Evolutionary conservation across 2,888 invertebrate genomes (phyloP).

Genomic region (Fragum whitleyi): DNA sequence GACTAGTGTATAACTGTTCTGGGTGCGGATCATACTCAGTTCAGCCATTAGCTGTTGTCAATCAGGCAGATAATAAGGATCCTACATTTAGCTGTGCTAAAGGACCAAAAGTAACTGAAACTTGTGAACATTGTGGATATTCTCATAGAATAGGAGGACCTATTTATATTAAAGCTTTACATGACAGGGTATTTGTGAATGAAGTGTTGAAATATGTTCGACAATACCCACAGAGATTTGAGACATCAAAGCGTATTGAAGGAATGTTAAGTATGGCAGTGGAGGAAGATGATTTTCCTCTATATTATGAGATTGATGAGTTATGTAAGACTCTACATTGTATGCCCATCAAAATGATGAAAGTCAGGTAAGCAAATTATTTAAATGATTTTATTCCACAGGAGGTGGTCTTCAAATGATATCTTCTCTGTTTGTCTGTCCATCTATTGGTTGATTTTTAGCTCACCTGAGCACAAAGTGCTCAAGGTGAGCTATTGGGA

Average conservation of each 20-base stretch:
- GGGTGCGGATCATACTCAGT: constrained; percentile 94
- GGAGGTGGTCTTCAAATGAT: too few relatives aligned
- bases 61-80: background rate
- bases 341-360: constrained; percentile 78
- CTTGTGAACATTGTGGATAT: constrained; percentile 92
- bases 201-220: constrained; percentile 87
- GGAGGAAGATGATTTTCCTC: constrained; percentile 90
- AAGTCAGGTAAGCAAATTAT: constrained; percentile 87
- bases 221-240: constrained; percentile 86
- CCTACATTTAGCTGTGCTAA: constrained; percentile 34
- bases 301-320: constrained; percentile 94
- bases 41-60: constrained; percentile 90
- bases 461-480: too few relatives aligned
- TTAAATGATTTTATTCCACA: too few relatives aligned
- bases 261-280: constrained; percentile 90
- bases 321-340: constrained; percentile 90
- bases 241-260: constrained; percentile 89
- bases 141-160: constrained; percentile 94
- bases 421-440: too few relatives aligned
- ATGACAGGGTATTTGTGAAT: constrained; percentile 91
- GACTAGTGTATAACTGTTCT: constrained; percentile 94
- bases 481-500: too few relatives aligned
- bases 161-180: constrained; percentile 95
- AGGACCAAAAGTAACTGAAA: constrained; percentile 88
- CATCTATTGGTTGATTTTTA: too few relatives aligned